Base-by-base conservation (phyloP, 2,888 invertebrate genomes). In the Agonopterix alstromeriana region DNA sequence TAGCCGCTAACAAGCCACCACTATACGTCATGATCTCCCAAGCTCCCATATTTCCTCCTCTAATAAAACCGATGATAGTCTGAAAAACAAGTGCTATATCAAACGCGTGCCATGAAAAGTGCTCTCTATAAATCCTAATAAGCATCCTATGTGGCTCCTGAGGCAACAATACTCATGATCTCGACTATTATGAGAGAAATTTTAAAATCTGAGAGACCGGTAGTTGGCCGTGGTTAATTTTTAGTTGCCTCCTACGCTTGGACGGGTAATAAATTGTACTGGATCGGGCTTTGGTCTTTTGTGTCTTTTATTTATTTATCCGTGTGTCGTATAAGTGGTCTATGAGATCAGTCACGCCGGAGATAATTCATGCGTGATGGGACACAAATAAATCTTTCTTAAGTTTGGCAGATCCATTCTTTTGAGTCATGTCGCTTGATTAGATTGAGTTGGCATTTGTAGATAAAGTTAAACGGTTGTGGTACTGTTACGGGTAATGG, bases 101-200 rank as follows among this genome's bases (percentile, higher is more conserved):
- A 80, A 65, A 74, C 65, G 71, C 65, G 69, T 71, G 58, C 67
- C 58, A 48, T 64, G 52, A 53, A 59, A 65, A 68, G 68, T 63
- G 58, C 56, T 52, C 56, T 54, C 79, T 75, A 82, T 84, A 85
- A 79, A 84, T 81, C 81, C 77, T 84, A 84, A 86, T 86, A 84
- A 82, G 73, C 74, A 70, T 75, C 70, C 72, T 64, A 65, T 67
- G 70, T 65, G 68, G 66, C 70, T 80, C 86, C 82, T 62, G 75
- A 67, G 85, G 87, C 86, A 70, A 82, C 82, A 74, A 77, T 78
- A 73, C 76, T 63, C 74, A 70, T 86, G 85, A 86, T 86, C 82
- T 81, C 70, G 63, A 77, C 79, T 74, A 84, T 87, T 84, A 83
- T 79, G 77, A 70, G 67, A 70, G 77, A 73, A 70, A 73, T 79